These are phyloP conservation scores for Prochilodus magdalenae DNA, from an alignment of 2,113 vertebrate genomes.

Conservation along the genomic window DNA sequence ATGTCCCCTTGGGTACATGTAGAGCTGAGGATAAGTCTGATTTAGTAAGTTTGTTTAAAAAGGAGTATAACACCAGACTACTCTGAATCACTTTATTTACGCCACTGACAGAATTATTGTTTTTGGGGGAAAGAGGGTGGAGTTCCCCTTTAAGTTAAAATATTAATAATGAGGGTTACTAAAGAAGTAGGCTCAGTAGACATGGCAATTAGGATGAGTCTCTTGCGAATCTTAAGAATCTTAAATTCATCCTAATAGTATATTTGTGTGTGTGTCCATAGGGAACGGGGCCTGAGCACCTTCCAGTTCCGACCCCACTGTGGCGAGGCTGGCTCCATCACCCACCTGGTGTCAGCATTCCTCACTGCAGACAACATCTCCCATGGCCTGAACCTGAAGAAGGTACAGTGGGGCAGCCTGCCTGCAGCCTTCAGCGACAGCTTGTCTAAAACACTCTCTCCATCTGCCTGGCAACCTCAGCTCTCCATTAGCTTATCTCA, in stretches of 20 bases:
- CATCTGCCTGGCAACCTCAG: neutral
- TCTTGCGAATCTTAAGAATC: too few species aligned
- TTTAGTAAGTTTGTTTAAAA: too few species aligned
- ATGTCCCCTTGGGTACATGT: too few species aligned
- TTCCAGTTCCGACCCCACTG: constrained; percentile 97
- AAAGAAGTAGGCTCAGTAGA: too few species aligned
- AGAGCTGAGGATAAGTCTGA: too few species aligned
- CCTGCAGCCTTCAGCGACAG: neutral
- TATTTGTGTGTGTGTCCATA: constrained; percentile 58
- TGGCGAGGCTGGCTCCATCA: constrained; percentile 97
- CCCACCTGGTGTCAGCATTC: constrained; percentile 94
- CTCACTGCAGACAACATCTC: constrained; percentile 97
- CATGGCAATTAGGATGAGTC: too few species aligned
- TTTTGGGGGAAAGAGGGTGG: too few species aligned
- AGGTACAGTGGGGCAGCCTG: constrained; percentile 74
- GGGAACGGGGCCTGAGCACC: constrained; percentile 92
- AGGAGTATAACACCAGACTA: too few species aligned
- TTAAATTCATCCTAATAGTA: neutral
- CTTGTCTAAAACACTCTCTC: neutral
- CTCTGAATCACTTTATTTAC: too few species aligned
- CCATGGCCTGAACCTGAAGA: constrained; percentile 95
- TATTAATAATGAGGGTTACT: too few species aligned
- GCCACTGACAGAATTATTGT: too few species aligned
- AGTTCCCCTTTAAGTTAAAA: too few species aligned
- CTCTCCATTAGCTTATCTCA: constrained; percentile 17